Evolutionary conservation across 2,888 invertebrate species (phyloP), one percentile per base, ranked within the genome.

Genomic region (Amorpha juglandis): DNA sequence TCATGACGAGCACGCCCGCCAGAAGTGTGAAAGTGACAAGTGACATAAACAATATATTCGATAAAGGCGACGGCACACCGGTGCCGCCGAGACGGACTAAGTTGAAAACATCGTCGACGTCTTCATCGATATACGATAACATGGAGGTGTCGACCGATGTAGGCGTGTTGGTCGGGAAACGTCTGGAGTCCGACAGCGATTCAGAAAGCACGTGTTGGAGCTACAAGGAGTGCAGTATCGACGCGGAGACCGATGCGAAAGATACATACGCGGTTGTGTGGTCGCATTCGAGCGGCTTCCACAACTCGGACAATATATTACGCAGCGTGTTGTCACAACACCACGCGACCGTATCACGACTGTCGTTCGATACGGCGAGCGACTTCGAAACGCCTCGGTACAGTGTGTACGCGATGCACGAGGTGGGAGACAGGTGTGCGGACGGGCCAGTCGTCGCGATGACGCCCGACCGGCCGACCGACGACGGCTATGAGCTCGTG

Each of bases 121-220:
- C 79, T 11, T 76, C 80, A 3, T 82, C 85, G 4, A 69, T 72
- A 38, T 86, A 83, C 75, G 86, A 86, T 50, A 82, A 81, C 66
- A 72, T 86, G 67, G 84, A 83, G 42, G 68, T 81, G 1, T 75
- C 77, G n/a, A 73, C 74, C 7, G 75, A 78, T n/a, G 73, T 69
- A 8, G 73, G 69, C 1, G 71, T 75, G 58, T 62, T 70, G 64
- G 70, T 71, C 70, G 71, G 68, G 19, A 78, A 81, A 33, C 76
- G 79, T 3, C 76, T 83, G 16, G 81, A 84, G 16, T 83, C 89
- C 0, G 89, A 89, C 51, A 90, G 87, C 69, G 92, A 92, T 69
- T 91, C 92, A 0, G 90, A 83, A 65, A 93, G 91, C 79, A 92
- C 92, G 42, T 90, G 91, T 68, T 93, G 93, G 93, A 92, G 92